Conservation (phyloP, 1,140 invertebrate species). For the Drosophila obscura region DNA sequence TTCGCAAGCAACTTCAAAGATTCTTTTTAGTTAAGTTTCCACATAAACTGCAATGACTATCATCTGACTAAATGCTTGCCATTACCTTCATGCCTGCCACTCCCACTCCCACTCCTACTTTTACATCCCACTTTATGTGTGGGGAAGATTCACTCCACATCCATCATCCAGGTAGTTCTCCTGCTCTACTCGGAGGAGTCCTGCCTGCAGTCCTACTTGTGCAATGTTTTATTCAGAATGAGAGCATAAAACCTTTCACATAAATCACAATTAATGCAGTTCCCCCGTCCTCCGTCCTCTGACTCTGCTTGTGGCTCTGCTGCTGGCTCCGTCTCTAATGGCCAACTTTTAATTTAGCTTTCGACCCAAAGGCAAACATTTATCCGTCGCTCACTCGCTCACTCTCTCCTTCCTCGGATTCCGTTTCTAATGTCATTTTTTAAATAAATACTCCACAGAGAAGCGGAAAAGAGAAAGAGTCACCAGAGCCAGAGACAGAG, state of each 20-base stretch:
- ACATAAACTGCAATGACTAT: too few relatives aligned
- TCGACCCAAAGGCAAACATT: slow-evolving; percentile 39
- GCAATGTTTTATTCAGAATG: slow-evolving; percentile 20
- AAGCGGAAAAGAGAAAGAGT: background rate
- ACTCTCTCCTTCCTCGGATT: slow-evolving; percentile 28
- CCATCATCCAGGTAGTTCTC: too few relatives aligned
- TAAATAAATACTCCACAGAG: slow-evolving; percentile 38
- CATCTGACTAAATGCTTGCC: too few relatives aligned
- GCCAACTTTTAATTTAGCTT: slow-evolving; percentile 54
- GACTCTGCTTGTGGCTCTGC: too few relatives aligned
- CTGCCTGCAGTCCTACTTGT: background rate
- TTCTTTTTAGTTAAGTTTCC: too few relatives aligned
- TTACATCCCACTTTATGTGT: too few relatives aligned
- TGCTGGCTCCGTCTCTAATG: slow-evolving; percentile 29
- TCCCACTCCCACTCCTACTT: too few relatives aligned
- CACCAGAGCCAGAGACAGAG: background rate
- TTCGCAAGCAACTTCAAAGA: too few relatives aligned
- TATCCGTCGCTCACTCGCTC: slow-evolving; percentile 11
- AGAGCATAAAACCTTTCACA: slow-evolving; percentile 23
- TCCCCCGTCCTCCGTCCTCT: background rate
- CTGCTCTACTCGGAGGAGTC: too few relatives aligned
- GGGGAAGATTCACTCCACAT: too few relatives aligned
- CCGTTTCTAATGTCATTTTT: slow-evolving; percentile 45
- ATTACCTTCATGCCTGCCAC: too few relatives aligned
- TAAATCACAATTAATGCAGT: slow-evolving; percentile 64